Base-by-base conservation (phyloP, 2,888 invertebrate species). In the Neocrepidodera transversa region DNA sequence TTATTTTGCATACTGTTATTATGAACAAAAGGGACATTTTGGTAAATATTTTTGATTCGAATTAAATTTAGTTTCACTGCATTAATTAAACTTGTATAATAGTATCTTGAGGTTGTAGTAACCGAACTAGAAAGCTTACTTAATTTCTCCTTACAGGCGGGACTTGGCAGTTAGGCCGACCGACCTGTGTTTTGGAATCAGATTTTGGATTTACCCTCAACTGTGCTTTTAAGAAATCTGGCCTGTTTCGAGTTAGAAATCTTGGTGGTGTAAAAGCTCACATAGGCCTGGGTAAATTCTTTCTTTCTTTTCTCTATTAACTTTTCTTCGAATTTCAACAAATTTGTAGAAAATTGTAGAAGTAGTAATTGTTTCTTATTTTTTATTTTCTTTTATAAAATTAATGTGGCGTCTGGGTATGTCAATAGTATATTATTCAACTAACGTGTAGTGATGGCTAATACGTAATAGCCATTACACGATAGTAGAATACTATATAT, bases 171-270 rank as follows among this genome's bases (percentile, higher is more conserved):
- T 79, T 86, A 78, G 87, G 86, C 74, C 84, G 86, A 78, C 86
- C 89, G 78, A 88, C 92, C 77, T 93, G 93, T 82, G 93, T 93
- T 68, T 84, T 92, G 80, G 91, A 92, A 79, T 92, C 93, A 74
- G 93, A 93, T 81, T 93, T 92, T 79, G 93, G 93, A 73, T 92
- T 93, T 85, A 88, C 87, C 79, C 86, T 94, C 79, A 93, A 93
- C 85, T 94, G 94, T 83, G 92, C 92, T 78, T 93, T 94, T 87
- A 92, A 92, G 85, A 93, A 94, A 82, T 91, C 93, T 69, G 90
- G 92, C 72, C 86, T 94, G 73, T 93, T 94, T 86, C 87, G 94
- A 77, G 90, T 94, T 74, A 85, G 93, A 82, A 93, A 93, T 82
- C 87, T 94, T 74, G 94, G 94, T 78, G 93, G 93, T 72, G 83